These are phyloP conservation scores for Pachyrhynchus sulphureomaculatus DNA, from an alignment of 1,140 invertebrate genomes.

Conservation along the genomic window DNA sequence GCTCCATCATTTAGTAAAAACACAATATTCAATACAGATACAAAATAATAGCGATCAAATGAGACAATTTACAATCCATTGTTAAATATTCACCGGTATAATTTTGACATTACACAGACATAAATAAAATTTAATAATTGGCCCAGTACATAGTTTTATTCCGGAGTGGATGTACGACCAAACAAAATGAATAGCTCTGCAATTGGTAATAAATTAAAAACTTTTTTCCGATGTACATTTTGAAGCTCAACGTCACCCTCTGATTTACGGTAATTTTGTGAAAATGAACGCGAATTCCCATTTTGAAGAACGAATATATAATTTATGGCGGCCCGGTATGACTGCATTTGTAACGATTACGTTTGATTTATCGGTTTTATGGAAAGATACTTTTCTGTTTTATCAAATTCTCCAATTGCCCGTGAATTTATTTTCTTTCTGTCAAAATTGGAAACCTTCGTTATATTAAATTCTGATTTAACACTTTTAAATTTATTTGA, in stretches of 20 bases:
- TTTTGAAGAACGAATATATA: constrained; percentile 51
- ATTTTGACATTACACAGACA: constrained; percentile 11
- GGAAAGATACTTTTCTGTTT: constrained; percentile 49
- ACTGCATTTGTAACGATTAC: constrained; percentile 52
- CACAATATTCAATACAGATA: no score
- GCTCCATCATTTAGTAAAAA: no score
- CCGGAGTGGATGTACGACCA: constrained; percentile 40
- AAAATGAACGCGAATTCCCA: constrained; percentile 52
- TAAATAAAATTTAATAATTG: constrained; percentile 37
- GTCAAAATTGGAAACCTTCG: constrained; percentile 1
- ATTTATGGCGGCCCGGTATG: constrained; percentile 47
- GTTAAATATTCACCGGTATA: neutral
- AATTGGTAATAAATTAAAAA: constrained; percentile 47
- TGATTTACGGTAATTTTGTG: constrained; percentile 53
- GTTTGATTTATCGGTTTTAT: constrained; percentile 47
- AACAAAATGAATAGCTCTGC: constrained; percentile 43
- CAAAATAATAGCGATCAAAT: no score
- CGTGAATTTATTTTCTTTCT: constrained; percentile 28
- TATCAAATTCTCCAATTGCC: constrained; percentile 38
- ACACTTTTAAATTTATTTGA: no score
- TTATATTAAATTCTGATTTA: constrained; percentile 19
- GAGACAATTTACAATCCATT: no score
- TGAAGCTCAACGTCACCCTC: constrained; percentile 49
- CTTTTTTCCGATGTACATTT: constrained; percentile 46
- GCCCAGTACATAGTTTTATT: constrained; percentile 32